Conservation (phyloP, 2,888 invertebrate genomes). For the Acronicta alni region DNA sequence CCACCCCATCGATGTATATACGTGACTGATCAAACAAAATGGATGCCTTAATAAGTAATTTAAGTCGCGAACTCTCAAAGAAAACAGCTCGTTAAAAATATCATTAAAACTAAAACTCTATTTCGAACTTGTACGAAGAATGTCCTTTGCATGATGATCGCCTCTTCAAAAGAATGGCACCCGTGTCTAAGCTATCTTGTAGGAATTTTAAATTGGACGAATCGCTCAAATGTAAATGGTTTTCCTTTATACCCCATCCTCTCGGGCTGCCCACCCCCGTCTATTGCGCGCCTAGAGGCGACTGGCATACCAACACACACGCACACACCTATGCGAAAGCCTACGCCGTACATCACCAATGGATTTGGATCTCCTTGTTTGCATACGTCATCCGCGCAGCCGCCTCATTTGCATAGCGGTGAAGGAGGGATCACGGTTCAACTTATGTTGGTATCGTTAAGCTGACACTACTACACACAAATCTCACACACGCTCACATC, state of each 20-base stretch:
- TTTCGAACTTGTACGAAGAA: constrained; percentile 65
- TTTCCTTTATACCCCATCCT: constrained; percentile 90
- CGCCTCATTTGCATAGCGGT: constrained; percentile 73
- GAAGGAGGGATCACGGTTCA: constrained; percentile 70
- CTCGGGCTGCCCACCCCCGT: constrained; percentile 86
- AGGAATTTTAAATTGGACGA: constrained; percentile 90
- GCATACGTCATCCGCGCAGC: constrained; percentile 79
- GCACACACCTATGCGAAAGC: constrained; percentile 79
- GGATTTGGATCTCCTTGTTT: constrained; percentile 77
- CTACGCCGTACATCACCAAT: constrained; percentile 84
- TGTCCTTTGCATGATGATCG: constrained; percentile 83
- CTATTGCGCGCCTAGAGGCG: constrained; percentile 89
- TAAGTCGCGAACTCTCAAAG: constrained; percentile 47
- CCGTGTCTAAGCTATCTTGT: constrained; percentile 89
- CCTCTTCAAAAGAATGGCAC: constrained; percentile 88
- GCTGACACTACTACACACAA: constrained; percentile 77
- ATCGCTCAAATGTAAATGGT: constrained; percentile 90
- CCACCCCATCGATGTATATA: constrained; percentile 57
- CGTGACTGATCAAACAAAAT: constrained; percentile 66
- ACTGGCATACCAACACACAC: constrained; percentile 87
- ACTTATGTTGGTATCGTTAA: constrained; percentile 78
- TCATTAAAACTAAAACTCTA: constrained; percentile 73
- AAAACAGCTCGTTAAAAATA: constrained; percentile 60
- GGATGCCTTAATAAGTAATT: constrained; percentile 63
- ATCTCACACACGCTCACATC: constrained; percentile 79